phyloP scores from a whole-genome alignment of 1,140 invertebrate genomes.

The Drosophila carrolli region DNA sequence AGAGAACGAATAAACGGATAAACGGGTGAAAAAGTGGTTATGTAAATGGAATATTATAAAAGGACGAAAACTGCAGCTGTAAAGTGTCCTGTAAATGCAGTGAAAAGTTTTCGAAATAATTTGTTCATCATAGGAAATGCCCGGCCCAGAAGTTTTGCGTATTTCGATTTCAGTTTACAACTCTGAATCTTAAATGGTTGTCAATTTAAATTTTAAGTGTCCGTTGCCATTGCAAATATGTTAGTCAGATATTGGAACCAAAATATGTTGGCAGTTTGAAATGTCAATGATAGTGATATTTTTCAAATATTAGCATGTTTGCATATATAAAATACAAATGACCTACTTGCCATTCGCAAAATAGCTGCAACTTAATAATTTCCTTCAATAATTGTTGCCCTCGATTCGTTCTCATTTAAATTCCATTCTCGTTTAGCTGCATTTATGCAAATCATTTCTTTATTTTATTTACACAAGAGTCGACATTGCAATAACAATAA shows the following conservation, averaged over 20 bases:
- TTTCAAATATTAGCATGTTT: constrained; percentile 18
- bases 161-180: constrained; percentile 12
- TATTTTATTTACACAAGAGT: constrained; percentile 59
- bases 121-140: not conserved
- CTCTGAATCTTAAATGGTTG: not conserved
- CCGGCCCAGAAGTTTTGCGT: constrained; percentile 6
- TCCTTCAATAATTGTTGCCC: constrained; percentile 1
- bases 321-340: not conserved
- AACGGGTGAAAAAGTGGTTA: constrained; percentile 20
- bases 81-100: constrained; percentile 29
- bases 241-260: too few relatives aligned
- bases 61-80: constrained; percentile 16
- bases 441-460: constrained; percentile 39
- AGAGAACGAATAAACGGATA: constrained; percentile 3
- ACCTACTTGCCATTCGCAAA: constrained; percentile 17
- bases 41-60: constrained; percentile 67
- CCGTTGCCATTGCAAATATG: not conserved
- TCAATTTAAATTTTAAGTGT: constrained; percentile 6
- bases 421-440: constrained; percentile 31
- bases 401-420: constrained; percentile 42
- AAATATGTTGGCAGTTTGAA: too few relatives aligned
- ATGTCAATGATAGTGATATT: constrained; percentile 5
- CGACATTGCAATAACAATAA: constrained; percentile 24
- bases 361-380: constrained; percentile 6
- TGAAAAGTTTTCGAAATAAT: constrained; percentile 26